Base-by-base conservation (phyloP, 30 jellyfish, hydroid and myxozoan genomes). In the Mastigias papua region DNA sequence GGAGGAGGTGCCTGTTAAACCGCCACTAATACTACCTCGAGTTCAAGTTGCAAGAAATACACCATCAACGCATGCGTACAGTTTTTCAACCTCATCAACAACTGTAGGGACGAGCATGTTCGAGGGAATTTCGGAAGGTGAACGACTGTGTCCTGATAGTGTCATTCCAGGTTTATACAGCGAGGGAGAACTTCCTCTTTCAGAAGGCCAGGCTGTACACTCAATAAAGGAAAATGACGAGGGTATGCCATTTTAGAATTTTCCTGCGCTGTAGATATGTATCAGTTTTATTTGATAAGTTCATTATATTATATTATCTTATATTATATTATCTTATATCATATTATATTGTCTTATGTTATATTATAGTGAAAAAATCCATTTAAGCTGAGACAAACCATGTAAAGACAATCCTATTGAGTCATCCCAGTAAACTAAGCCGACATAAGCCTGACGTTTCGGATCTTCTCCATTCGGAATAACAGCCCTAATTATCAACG, bases 91-190 rank as follows among this genome's bases (percentile, higher is more conserved):
- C 2, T 78, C 97, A 23, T 65, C 86, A 26, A 90, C 97, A 25
- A 72, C 97, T 21, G 90, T 86, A 23, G 96, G 94, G 3, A 65
- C 91, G 73, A 92, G 98, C 80, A 63, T 88, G 75, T 92, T 92
- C 48, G 97, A 86, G 34, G 95, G 97, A 25, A 88, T 93, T 46
- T 87, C 97, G 16, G 98, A 76, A 50, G 98, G 98, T 10, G 98
- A 93, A 68, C 80, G 48, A 58, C 82, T 93, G 73, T 72, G 82
- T 66, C 92, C 97, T 8, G 87, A 82, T 57, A 78, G 78, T 62
- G 81, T 83, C 54, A 61, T 80, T 8, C 84, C 95, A 21, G 96
- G 95, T 1, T 64, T 68, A 32, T 77, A 86, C 91, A 87, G 97
- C 57, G 98, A 93, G 73, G 98, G 98, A 35, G 98, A 93, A 51